Base-by-base conservation (phyloP, 2,888 invertebrate species). In the Drosophila algonquin region DNA sequence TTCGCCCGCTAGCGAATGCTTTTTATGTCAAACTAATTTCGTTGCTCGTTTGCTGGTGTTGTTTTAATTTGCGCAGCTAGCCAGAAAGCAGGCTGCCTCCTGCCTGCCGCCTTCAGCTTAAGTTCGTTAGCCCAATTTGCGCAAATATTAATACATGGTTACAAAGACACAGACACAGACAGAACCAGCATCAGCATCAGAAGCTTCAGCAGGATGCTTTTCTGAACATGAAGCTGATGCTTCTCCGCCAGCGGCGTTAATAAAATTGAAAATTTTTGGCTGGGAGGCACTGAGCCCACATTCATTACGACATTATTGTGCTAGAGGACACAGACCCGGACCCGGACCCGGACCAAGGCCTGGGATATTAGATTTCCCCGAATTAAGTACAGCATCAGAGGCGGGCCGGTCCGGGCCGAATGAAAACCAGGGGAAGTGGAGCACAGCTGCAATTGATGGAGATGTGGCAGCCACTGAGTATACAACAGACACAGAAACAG, bases 11-110 rank as follows among this genome's bases (percentile, higher is more conserved):
- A 67, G 68, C 78, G 62, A 78, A 72, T 73, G 76, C 77, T 79
- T 88, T 87, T 87, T 73, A 87, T 87, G 86, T 80, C 83, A 80
- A 86, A 86, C 84, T 89, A 84, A 86, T 89, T 89, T 87, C 76
- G 78, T 75, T 84, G 87, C 81, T 81, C 81, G 85, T 79, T 85
- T 70, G 81, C 77, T 83, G 87, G 87, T 81, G 89, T 77, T 87
- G 89, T 76, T 84, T 88, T 84, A 83, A 86, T 83, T 88, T 81
- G 87, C 62, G 46, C 72, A 61, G 63, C 55, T 67, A 73, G 67
- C 56, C 73, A 56, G 58, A 73, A 57, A 56, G 59, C 65, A 59
- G 55, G 68, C 61, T 63, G 62, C 56, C 62, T 40, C 3, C 32
- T 12, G 10, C 32, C 32, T 10, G 27, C 35, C 12, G 68, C 56